Evolutionary conservation across 23 tunicate genomes (phyloP).

Genomic region (Clavelina lepadiformis): DNA sequence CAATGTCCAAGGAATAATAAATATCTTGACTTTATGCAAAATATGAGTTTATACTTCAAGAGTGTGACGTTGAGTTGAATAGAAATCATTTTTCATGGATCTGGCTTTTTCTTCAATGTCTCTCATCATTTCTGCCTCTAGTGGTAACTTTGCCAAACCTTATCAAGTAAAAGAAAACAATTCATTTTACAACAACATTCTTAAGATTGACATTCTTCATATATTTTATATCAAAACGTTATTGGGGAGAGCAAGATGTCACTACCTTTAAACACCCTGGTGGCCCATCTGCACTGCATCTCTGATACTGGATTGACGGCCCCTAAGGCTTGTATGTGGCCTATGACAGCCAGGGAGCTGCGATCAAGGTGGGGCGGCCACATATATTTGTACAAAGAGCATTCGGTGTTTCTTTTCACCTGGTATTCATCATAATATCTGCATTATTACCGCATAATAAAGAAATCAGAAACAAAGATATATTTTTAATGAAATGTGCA

Average conservation of each 20-base stretch:
- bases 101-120: constrained; percentile 26
- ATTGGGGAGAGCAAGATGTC: too few relatives aligned
- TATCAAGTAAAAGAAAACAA: too few relatives aligned
- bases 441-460: too few relatives aligned
- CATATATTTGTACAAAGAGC: constrained; percentile 36
- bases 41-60: constrained; percentile 21
- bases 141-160: constrained; percentile 35
- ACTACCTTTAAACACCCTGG: constrained; percentile 40
- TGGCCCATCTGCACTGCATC: constrained; percentile 63
- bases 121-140: constrained; percentile 15
- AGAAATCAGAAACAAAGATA: too few relatives aligned
- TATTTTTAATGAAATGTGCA: too few relatives aligned
- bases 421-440: too few relatives aligned
- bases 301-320: constrained; percentile 59
- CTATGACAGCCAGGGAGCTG: constrained; percentile 37
- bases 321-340: constrained; percentile 41
- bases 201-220: too few relatives aligned
- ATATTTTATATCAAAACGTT: background rate
- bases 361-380: constrained; percentile 24
- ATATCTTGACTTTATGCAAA: background rate
- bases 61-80: constrained; percentile 30
- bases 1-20: too few relatives aligned
- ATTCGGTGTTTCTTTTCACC: constrained; percentile 5
- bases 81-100: constrained; percentile 25
- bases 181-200: too few relatives aligned